Evolutionary conservation across 2,888 invertebrate species (phyloP).

Genomic region (Xanthorhoe spadicearia): DNA sequence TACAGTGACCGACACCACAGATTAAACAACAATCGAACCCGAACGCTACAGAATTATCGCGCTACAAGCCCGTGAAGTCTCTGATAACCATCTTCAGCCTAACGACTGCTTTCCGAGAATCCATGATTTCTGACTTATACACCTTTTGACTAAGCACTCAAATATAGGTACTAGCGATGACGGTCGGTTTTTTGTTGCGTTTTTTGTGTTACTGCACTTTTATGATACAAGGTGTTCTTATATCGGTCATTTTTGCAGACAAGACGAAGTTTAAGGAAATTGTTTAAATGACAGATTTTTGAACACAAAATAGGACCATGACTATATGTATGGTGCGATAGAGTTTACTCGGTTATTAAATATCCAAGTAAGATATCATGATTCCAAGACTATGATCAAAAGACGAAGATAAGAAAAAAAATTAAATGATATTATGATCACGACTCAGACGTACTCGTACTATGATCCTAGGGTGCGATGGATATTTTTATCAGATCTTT

Average conservation of each 20-base stretch:
- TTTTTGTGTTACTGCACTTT: constrained; percentile 37
- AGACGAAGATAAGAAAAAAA: no score
- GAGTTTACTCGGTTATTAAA: no score
- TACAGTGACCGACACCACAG: neutral
- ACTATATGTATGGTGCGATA: no score
- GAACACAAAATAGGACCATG: no score
- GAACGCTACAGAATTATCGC: constrained; percentile 60
- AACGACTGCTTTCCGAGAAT: constrained; percentile 60
- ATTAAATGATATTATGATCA: no score
- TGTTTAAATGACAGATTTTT: no score
- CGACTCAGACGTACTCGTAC: no score
- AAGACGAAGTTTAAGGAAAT: no score
- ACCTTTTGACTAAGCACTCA: constrained; percentile 34
- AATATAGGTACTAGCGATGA: constrained; percentile 14
- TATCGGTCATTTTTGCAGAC: neutral
- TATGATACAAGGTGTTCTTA: constrained; percentile 24
- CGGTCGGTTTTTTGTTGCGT: constrained; percentile 29
- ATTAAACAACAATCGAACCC: constrained; percentile 10
- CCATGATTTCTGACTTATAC: constrained; percentile 58
- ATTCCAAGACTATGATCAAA: no score
- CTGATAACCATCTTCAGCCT: constrained; percentile 57
- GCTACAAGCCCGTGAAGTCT: constrained; percentile 54
- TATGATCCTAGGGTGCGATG: no score
- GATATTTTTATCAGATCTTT: no score
- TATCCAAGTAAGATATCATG: no score